Base-by-base conservation (phyloP, 2,888 invertebrate genomes). In the Toxonevra muliebris region DNA sequence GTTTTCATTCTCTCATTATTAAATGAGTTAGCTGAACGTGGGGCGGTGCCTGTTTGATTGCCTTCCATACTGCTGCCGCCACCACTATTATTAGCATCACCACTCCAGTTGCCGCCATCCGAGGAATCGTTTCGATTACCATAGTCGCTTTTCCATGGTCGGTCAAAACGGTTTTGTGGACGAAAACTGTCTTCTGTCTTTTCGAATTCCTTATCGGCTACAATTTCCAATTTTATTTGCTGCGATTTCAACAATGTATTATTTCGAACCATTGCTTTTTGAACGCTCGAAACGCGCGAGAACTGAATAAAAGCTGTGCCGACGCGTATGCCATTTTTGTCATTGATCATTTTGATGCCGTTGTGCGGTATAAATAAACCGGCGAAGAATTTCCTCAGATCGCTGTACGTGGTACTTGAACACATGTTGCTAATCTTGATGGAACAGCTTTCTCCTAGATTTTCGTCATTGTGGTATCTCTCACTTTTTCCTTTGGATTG, bases 261-360 rank as follows among this genome's bases (percentile, higher is more conserved):
- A 79, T 89, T 90, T 63, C 89, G 88, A 62, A 87, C 88, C 41
- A 96, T 77, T 0, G 95, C 95, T 66, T 90, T 88, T 45, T 90
- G 89, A 72, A 92, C 92, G 54, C 91, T 91, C 1, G 90, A 88
- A 0, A 88, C 84, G 55, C 90, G 90, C 30, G 89, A 88, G 83
- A 96, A 96, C 75, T 91, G 90, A 1, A 97, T 89, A 79, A 89
- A 94, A 2, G 93, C 94, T 41, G 90, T 89, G 0, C 96, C 96
- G 0, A 92, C 92, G 42, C 93, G 89, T 30, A 91, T 89, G 0
- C 96, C 96, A 74, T 89, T 88, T 50, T 89, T 88, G 80, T 95
- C 94, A 78, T 92, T 93, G 12, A 95, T 90, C 84, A 96, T 88
- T 83, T 96, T 96, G 61, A 97, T 90, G 13, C 95, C 95, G 76